phyloP scores from a whole-genome alignment of 2,113 vertebrate genomes.

The Gorsachius goisagi region DNA sequence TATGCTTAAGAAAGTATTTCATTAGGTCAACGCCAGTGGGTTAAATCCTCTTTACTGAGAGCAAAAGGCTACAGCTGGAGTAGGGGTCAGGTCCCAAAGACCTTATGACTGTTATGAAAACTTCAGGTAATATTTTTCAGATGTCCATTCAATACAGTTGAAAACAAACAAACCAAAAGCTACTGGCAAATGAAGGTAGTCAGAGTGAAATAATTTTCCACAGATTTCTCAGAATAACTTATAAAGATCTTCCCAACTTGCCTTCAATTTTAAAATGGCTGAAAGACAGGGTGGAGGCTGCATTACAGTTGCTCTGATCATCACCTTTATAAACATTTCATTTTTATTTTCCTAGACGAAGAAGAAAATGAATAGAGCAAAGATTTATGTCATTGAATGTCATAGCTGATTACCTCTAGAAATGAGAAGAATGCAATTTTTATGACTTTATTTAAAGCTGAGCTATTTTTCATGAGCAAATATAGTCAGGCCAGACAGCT shows the following conservation, averaged over 20 bases:
- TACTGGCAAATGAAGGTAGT: neutral
- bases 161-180: neutral
- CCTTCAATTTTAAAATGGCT: constrained; percentile 4
- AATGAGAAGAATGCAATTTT: constrained; percentile 76
- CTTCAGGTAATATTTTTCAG: neutral
- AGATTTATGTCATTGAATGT: constrained; percentile 74
- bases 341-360: constrained; percentile 66
- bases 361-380: constrained; percentile 64
- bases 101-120: neutral
- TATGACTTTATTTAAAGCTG: constrained; percentile 72
- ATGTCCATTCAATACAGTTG: neutral
- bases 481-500: constrained; percentile 40
- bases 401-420: constrained; percentile 75
- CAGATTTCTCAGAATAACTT: neutral
- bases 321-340: constrained; percentile 53
- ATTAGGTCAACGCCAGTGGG: neutral
- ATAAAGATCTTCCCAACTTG: neutral
- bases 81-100: neutral
- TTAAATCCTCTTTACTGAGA: neutral
- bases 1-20: neutral
- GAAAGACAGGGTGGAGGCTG: neutral
- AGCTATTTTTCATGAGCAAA: constrained; percentile 71
- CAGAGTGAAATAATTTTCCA: neutral
- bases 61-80: neutral
- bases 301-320: constrained; percentile 21